phyloP scores from a whole-genome alignment of 2,113 vertebrate species.

The Sterrhoptilus dennistouni region DNA sequence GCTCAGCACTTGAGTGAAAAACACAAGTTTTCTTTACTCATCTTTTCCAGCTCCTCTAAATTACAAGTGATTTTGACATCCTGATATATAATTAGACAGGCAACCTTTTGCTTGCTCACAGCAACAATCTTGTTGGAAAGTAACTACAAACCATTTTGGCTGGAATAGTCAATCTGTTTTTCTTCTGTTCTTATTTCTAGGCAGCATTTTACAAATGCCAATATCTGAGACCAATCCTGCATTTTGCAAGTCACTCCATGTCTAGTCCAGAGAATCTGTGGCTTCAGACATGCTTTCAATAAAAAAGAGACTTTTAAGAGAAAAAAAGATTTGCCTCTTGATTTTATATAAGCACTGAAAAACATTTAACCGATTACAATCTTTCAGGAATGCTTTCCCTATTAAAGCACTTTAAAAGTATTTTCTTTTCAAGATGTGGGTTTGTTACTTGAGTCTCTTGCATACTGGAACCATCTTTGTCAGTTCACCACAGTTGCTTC shows the following conservation, averaged over 20 bases:
- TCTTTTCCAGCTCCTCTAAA: neutral
- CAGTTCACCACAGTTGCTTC: neutral
- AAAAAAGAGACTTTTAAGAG: neutral
- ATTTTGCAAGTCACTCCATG: neutral
- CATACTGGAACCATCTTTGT: neutral
- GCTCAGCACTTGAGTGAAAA: neutral
- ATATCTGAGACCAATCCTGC: neutral
- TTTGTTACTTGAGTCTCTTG: neutral
- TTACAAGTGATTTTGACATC: neutral
- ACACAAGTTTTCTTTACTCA: neutral
- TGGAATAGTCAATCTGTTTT: neutral
- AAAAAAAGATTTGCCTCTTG: neutral
- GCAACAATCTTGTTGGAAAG: neutral
- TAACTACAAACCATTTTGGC: neutral
- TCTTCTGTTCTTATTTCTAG: neutral
- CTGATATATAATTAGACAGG: neutral
- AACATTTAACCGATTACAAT: neutral
- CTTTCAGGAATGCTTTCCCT: neutral
- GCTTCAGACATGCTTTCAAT: neutral
- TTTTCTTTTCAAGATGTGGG: neutral
- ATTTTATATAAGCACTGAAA: neutral
- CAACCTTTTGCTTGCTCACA: neutral
- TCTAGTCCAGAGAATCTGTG: neutral
- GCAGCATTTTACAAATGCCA: neutral
- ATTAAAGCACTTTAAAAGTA: neutral